Conservation (phyloP, 1,140 invertebrate genomes). For the Saccostrea cuccullata region DNA sequence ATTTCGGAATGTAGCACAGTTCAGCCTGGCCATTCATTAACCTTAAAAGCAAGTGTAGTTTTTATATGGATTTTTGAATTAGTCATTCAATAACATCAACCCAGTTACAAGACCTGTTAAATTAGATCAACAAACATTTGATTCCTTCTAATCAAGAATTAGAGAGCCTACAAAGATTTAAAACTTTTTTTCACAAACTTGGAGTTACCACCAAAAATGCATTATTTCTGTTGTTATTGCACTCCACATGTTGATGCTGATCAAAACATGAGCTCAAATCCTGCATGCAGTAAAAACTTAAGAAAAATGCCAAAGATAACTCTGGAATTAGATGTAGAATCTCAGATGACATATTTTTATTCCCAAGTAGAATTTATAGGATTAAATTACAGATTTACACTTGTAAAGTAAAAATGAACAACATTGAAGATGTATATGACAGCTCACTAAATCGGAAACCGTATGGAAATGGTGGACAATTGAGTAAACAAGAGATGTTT, state of each 20-base stretch:
- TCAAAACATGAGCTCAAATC: neutral
- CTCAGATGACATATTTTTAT: neutral
- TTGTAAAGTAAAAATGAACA: neutral
- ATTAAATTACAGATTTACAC: neutral
- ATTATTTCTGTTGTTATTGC: neutral
- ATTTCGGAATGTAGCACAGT: neutral
- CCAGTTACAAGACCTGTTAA: neutral
- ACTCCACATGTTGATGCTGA: neutral
- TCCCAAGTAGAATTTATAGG: neutral
- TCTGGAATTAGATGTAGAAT: neutral
- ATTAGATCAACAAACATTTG: neutral
- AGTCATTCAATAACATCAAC: neutral
- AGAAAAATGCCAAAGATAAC: neutral
- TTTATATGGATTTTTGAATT: neutral
- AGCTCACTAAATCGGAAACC: neutral
- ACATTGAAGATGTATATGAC: slow-evolving; percentile 38
- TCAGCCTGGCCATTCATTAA: neutral
- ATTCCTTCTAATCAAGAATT: neutral
- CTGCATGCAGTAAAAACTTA: neutral
- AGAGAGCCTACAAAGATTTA: neutral
- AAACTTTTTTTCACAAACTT: neutral
- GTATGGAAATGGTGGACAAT: no score
- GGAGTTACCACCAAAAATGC: neutral
- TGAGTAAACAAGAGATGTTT: neutral
- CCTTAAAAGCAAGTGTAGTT: neutral